Evolutionary conservation across 2,113 vertebrate species (phyloP).

Genomic region (Oryzias curvinotus): DNA sequence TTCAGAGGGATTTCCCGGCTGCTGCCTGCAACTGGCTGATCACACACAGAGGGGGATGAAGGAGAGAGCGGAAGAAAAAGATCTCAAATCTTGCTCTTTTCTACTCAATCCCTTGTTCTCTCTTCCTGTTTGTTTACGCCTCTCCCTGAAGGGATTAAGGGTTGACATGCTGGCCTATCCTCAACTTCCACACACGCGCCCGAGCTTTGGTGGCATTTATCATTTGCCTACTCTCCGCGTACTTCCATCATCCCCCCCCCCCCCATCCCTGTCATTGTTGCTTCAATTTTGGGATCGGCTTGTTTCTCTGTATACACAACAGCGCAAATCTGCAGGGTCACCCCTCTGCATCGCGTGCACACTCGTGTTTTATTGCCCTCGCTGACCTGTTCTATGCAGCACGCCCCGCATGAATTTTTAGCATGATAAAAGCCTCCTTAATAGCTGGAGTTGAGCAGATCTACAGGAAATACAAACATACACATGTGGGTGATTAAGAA

Average conservation of each 20-base stretch:
- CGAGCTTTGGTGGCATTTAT: constrained; percentile 44
- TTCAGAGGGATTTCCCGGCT: constrained; percentile 61
- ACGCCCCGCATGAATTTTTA: constrained; percentile 18
- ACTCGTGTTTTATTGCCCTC: constrained; percentile 69
- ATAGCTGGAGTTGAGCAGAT: neutral
- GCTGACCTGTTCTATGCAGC: constrained; percentile 39
- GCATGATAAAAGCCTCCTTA: neutral
- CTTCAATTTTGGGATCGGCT: constrained; percentile 60
- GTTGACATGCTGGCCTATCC: constrained; percentile 64
- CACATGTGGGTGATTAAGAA: constrained; percentile 28
- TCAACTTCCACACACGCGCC: constrained; percentile 36
- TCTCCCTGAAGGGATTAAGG: constrained; percentile 65
- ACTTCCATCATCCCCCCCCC: constrained; percentile 1
- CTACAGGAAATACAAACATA: constrained; percentile 5
- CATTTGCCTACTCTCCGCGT: constrained; percentile 22
- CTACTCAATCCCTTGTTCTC: constrained; percentile 55
- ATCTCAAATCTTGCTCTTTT: constrained; percentile 60
- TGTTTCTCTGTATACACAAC: constrained; percentile 46
- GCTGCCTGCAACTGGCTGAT: constrained; percentile 55
- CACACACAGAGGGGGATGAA: constrained; percentile 59
- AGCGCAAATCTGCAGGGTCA: constrained; percentile 55
- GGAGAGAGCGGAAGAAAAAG: constrained; percentile 57
- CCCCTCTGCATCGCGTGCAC: constrained; percentile 60
- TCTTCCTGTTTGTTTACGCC: constrained; percentile 47
- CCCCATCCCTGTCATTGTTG: constrained; percentile 44